These are phyloP conservation scores for Cheirogaleus medius DNA, from an alignment of 2,113 vertebrate species.

Conservation along the genomic window DNA sequence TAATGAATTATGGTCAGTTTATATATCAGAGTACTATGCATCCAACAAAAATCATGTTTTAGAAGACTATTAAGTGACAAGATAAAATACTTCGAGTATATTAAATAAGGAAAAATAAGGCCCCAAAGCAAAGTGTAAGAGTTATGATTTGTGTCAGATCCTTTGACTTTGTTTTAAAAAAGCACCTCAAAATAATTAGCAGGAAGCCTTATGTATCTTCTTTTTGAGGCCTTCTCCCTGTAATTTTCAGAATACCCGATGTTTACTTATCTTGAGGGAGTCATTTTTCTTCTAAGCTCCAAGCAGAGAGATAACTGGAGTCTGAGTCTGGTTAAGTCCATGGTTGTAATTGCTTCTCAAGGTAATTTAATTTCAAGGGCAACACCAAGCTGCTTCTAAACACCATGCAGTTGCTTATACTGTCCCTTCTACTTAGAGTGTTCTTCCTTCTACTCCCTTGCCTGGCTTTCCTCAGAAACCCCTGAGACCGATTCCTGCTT, in stretches of 20 bases:
- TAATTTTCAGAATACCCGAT: constrained; percentile 2
- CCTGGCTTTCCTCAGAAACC: not conserved
- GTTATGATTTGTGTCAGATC: not conserved
- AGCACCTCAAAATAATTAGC: not conserved
- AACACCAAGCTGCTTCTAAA: not conserved
- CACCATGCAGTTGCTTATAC: not conserved
- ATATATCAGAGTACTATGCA: not conserved
- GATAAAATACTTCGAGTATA: not conserved
- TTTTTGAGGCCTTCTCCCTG: not conserved
- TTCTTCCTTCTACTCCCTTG: not conserved
- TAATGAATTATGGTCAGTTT: not conserved
- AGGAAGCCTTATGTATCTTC: not conserved
- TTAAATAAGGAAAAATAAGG: not conserved
- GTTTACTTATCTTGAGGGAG: not conserved
- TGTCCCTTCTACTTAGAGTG: not conserved
- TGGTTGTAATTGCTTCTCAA: not conserved
- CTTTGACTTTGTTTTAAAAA: not conserved
- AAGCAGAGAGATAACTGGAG: not conserved
- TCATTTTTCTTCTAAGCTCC: not conserved
- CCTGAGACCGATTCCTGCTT: not conserved
- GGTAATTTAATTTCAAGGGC: not conserved
- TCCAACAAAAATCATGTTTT: not conserved
- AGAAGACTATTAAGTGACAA: not conserved
- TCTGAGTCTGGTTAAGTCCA: not conserved
- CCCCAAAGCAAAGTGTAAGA: not conserved